Conservation (phyloP, 1,140 invertebrate genomes). For the Triops cancriformis region DNA sequence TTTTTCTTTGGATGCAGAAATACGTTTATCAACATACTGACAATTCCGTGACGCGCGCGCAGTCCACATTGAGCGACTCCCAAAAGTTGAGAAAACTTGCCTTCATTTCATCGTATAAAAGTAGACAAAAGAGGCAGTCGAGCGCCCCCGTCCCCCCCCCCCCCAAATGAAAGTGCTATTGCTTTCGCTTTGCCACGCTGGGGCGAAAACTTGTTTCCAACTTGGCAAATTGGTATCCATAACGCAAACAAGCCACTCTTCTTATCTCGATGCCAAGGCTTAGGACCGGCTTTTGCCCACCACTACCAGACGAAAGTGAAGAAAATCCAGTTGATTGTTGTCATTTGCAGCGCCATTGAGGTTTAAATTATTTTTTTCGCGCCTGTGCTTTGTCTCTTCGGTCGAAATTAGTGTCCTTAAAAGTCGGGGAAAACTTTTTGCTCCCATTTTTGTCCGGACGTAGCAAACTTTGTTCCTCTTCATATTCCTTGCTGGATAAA, state of each 20-base stretch:
- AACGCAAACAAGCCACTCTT: neutral
- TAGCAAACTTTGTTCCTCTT: neutral
- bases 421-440: neutral
- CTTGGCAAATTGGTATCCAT: slow-evolving; percentile 13
- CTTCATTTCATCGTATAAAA: neutral
- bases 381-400: neutral
- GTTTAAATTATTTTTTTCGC: neutral
- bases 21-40: too few species aligned
- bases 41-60: neutral
- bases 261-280: neutral
- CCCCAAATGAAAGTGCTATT: neutral
- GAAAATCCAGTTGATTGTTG: neutral
- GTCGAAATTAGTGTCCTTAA: neutral
- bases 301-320: neutral
- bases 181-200: neutral
- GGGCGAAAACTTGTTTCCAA: slow-evolving; percentile 2
- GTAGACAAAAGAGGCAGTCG: neutral
- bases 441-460: too few species aligned
- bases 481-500: neutral
- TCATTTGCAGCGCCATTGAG: neutral
- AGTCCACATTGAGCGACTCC: neutral
- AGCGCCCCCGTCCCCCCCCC: too few species aligned
- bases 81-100: neutral
- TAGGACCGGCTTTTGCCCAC: neutral
- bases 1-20: neutral